phyloP scores from a whole-genome alignment of 2,888 invertebrate genomes.

The Lampropteryx suffumata region DNA sequence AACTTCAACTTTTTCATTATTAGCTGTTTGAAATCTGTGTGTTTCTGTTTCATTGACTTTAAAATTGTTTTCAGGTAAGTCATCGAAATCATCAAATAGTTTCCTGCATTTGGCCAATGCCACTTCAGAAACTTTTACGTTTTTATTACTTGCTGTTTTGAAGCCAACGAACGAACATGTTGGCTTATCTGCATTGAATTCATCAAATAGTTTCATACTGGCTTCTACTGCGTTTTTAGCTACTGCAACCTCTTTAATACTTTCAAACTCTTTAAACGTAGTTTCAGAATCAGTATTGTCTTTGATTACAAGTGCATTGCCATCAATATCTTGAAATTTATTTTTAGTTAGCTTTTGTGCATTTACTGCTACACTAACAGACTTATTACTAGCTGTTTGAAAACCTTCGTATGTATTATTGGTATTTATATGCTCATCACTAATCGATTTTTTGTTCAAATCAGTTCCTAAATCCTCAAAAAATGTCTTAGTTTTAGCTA shows the following conservation, averaged over 20 bases:
- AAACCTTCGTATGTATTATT: conserved; percentile 46
- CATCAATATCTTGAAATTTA: conserved; percentile 46
- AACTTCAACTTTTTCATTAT: conserved; percentile 13
- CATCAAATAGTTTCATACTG: conserved; percentile 51
- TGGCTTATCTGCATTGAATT: conserved; percentile 33
- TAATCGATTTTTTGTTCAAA: background rate
- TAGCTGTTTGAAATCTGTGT: conserved; percentile 19
- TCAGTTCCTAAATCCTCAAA: conserved; percentile 1
- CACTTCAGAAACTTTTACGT: conserved; percentile 52
- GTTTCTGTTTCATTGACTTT: background rate
- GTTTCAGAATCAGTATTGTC: background rate
- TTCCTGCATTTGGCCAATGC: conserved; percentile 48
- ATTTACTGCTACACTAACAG: conserved; percentile 49
- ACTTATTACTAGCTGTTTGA: conserved; percentile 63
- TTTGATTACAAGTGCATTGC: background rate
- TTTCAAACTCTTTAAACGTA: conserved; percentile 47
- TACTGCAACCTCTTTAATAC: conserved; percentile 42
- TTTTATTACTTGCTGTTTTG: conserved; percentile 64
- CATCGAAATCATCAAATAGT: conserved; percentile 33
- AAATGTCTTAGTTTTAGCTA: conserved; percentile 9
- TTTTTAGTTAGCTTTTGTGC: conserved; percentile 48
- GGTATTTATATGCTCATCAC: background rate
- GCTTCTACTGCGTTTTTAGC: conserved; percentile 23
- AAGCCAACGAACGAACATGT: conserved; percentile 43
- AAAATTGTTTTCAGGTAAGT: background rate